phyloP scores from a whole-genome alignment of 2,113 vertebrate genomes.

The Toxotes chatareus region DNA sequence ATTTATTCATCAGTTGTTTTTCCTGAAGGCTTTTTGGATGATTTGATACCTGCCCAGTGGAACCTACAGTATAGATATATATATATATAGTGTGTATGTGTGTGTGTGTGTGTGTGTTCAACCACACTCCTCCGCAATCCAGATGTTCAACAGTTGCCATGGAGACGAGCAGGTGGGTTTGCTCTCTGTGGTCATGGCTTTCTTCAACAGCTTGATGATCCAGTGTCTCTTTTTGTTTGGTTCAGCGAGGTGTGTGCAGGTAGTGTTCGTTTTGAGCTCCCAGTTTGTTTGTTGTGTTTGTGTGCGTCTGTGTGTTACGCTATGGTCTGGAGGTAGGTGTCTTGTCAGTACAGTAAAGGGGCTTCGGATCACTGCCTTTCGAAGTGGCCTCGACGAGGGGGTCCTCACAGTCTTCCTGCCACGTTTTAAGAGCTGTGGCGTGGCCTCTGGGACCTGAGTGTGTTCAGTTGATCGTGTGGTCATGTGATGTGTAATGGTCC shows the following conservation, averaged over 20 bases:
- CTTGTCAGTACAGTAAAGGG: conserved; percentile 61
- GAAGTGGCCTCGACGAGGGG: neutral
- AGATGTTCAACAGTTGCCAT: conserved; percentile 71
- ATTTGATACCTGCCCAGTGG: conserved; percentile 39
- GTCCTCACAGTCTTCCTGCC: conserved; percentile 27
- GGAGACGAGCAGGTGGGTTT: conserved; percentile 61
- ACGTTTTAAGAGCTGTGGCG: conserved; percentile 27
- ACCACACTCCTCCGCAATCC: conserved; percentile 35
- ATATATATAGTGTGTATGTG: neutral
- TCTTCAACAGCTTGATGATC: conserved; percentile 54
- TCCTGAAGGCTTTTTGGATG: conserved; percentile 35
- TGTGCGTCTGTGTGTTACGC: conserved; percentile 9
- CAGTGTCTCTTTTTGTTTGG: conserved; percentile 48
- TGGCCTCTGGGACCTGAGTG: conserved; percentile 31
- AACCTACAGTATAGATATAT: conserved; percentile 26
- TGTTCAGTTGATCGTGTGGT: neutral
- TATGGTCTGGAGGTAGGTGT: conserved; percentile 72
- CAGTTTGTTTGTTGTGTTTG: conserved; percentile 5
- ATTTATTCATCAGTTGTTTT: conserved; percentile 14
- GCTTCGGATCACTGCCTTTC: conserved; percentile 10
- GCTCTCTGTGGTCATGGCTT: conserved; percentile 46
- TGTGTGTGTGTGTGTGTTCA: conserved; percentile 3
- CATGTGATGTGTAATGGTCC: conserved; percentile 23
- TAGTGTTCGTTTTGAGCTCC: conserved; percentile 37
- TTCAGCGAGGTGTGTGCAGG: conserved; percentile 15